phyloP scores from a whole-genome alignment of 2,888 invertebrate genomes.

The Melitaea athalia region DNA sequence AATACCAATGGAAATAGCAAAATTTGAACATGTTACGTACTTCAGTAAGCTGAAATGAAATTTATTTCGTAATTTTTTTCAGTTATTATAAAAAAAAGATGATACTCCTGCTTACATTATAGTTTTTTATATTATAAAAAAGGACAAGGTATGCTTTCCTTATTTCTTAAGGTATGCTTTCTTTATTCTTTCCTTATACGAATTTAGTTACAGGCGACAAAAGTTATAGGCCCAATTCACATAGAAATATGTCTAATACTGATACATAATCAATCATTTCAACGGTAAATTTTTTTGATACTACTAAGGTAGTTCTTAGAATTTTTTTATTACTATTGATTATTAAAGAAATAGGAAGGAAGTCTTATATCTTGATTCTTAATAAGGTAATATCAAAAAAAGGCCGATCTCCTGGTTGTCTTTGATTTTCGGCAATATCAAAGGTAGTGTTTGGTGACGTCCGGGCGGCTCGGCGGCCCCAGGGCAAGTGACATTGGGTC shows the following conservation, averaged over 20 bases:
- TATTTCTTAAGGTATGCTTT: too few relatives aligned
- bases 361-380: conserved; percentile 29
- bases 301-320: not conserved
- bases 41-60: too few relatives aligned
- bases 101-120: too few relatives aligned
- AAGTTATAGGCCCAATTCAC: too few relatives aligned
- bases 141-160: too few relatives aligned
- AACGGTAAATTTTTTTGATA: not conserved
- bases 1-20: too few relatives aligned
- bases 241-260: not conserved
- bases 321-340: conserved; percentile 13
- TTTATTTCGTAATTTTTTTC: too few relatives aligned
- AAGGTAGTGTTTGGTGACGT: conserved; percentile 36
- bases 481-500: conserved; percentile 56
- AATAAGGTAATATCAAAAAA: conserved; percentile 35
- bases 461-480: conserved; percentile 48
- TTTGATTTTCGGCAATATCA: conserved; percentile 39
- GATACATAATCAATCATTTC: not conserved
- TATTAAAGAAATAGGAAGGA: conserved; percentile 28
- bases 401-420: conserved; percentile 13
- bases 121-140: too few relatives aligned
- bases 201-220: too few relatives aligned
- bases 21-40: too few relatives aligned
- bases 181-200: too few relatives aligned
- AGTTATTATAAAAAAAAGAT: too few relatives aligned